Base-by-base conservation (phyloP, 1,140 invertebrate genomes). In the Plutomurus gul region DNA sequence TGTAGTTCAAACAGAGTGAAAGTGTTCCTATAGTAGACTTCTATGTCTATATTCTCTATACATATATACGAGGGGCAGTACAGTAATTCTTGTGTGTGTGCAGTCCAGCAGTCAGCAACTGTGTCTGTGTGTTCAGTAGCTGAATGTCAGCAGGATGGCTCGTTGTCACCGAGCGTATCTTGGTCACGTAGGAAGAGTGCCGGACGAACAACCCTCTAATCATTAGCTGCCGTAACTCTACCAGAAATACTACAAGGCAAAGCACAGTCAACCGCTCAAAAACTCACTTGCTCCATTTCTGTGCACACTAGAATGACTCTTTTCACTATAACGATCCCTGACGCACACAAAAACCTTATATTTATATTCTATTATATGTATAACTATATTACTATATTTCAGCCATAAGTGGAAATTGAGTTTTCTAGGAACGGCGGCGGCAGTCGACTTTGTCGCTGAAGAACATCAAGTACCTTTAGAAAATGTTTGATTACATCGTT, bases 161-260 rank as follows among this genome's bases (percentile, higher is more conserved):
- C n/a, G 51, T 65, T 65, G 56, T 65, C 56, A 30, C 56, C 16
- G 0, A 65, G 37, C 37, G 30, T 43, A 72, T 72, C 70, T 72
- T 72, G 39, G 37, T 72, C 70, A 72, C 70, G 70, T 72, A 72
- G 70, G 25, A 11, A 8, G 18, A 20, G 36, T 39, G 36, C 40
- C 40, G 70, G 36, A 72, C 70, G 70, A 72, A 46, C 37, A 72
- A 72, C 36, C 70, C 70, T 39, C 70, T 72, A 72, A 72, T 72
- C 70, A 72, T 72, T 72, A 39, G 70, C 70, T 37, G 39, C 13
- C 70, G 70, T 72, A 39, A 72, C 40, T 72, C 20, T 13, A 72
- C 6, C 70, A 72, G 22, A 46, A 72, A 72, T 72, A 65, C 27
- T 11, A 49, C 11, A 49, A 18, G 46, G 43, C 43, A 47, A 47